phyloP scores from a whole-genome alignment of 2,113 vertebrate genomes.

The Hoplias malabaricus region DNA sequence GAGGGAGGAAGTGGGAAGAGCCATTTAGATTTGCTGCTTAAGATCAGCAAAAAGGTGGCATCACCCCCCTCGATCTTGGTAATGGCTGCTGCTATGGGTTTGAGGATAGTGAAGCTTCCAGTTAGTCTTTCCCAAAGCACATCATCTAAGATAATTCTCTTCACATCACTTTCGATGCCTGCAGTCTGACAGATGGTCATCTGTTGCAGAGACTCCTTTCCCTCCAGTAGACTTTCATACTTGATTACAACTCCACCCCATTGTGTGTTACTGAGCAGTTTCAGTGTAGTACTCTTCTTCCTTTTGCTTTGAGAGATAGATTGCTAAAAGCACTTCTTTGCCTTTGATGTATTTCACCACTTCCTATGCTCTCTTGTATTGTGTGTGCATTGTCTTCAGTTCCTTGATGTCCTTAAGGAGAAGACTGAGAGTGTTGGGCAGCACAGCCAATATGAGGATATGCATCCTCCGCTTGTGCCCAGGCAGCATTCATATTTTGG shows the following conservation, averaged over 20 bases:
- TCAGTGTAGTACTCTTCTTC: conserved; percentile 30
- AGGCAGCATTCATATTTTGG: conserved; percentile 50
- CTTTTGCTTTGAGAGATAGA: conserved; percentile 17
- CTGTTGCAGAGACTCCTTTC: conserved; percentile 35
- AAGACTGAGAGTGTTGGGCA: conserved; percentile 13
- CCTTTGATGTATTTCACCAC: conserved; percentile 38
- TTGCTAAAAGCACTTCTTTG: conserved; percentile 32
- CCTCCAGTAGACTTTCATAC: conserved; percentile 34
- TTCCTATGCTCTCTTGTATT: conserved; percentile 30
- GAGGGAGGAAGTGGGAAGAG: conserved; percentile 48
- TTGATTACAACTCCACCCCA: conserved; percentile 31
- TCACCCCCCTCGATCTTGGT: conserved; percentile 46
- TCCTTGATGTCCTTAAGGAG: conserved; percentile 50
- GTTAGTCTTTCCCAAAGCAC: conserved; percentile 54
- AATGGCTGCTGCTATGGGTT: conserved; percentile 48
- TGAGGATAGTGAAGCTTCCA: conserved; percentile 48
- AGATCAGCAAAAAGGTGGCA: conserved; percentile 46
- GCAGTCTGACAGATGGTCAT: conserved; percentile 50
- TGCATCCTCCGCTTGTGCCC: conserved; percentile 53
- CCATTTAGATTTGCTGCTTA: conserved; percentile 31
- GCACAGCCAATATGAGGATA: conserved; percentile 58
- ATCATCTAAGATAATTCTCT: conserved; percentile 41
- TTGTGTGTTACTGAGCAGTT: conserved; percentile 25
- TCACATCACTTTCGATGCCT: conserved; percentile 39
- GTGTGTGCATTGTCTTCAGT: conserved; percentile 45